Evolutionary conservation across 2,888 invertebrate species (phyloP), one percentile per base, ranked within the genome.

Genomic region (Conus canariensis): DNA sequence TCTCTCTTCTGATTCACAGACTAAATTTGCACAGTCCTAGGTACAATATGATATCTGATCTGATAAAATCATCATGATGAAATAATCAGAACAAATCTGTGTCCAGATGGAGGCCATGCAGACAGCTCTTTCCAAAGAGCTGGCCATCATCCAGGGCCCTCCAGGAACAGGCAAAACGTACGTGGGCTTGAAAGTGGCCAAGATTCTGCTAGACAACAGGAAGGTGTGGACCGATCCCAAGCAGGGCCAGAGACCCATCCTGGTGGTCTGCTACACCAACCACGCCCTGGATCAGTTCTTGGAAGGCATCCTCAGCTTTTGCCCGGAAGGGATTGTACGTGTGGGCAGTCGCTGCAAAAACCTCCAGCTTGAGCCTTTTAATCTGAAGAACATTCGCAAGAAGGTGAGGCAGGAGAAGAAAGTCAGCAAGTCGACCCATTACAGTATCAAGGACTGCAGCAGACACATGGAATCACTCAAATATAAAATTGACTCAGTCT

Each of bases 91-190:
- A 45, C 45, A 64, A 64, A 64, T 80, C 14, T 80, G 19, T 58
- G n/a, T 95, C 16, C 96, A 96, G 90, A 92, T 93, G 80, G 90
- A 93, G 19, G 96, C 96, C 1, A 89, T 96, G 14, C 90, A 94
- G 85, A 91, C 92, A 60, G 95, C 95, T 2, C 90, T 96, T 0
- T 95, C 95, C 4, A 95, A 95, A 89, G 95, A 96, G 89, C 90
- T 96, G 56, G 94, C 95, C 8, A 91, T 96, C 83, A 96, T 96
- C 56, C 96, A 96, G 92, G 96, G 98, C 0, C 98, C 98, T 0
- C 98, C 98, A 0, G 98, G 98, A 4, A 98, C 98, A 0, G 98
- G 98, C 0, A 98, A 98, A 97, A 98, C 98, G 0, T 98, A 97
- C 95, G 96, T 98, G 91, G 98, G 98, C 0, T 96, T 98, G 64